A percentile compares a stretch with the other conserved stretches of the same genome.
Evolutionary conservation across 2,888 invertebrate species (phyloP).

Genomic region (Leucania comma): DNA sequence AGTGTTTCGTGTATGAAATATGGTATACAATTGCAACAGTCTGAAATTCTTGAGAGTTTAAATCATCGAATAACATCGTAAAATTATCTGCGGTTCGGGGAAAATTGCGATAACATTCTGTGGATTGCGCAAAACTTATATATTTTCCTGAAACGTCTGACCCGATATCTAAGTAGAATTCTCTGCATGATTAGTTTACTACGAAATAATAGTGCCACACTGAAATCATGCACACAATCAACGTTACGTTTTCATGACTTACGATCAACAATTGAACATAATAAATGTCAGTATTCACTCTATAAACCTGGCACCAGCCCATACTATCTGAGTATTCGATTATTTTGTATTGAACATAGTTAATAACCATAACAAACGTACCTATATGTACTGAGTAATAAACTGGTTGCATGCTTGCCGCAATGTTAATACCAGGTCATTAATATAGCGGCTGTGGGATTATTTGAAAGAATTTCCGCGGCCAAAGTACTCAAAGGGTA

Average conservation of each 20-base stretch:
- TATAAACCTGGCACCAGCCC: slow-evolving; percentile 46
- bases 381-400: slow-evolving; percentile 12
- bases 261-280: slow-evolving; percentile 45
- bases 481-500: no score
- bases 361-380: slow-evolving; percentile 33
- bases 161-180: slow-evolving; percentile 25
- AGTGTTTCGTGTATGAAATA: slow-evolving; percentile 39
- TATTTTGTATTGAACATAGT: slow-evolving; percentile 35
- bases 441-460: background rate
- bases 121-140: slow-evolving; percentile 9
- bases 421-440: slow-evolving; percentile 19
- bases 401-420: slow-evolving; percentile 22
- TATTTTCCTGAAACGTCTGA: slow-evolving; percentile 17
- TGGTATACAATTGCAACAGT: slow-evolving; percentile 29
- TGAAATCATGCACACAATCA: slow-evolving; percentile 33
- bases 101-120: slow-evolving; percentile 37
- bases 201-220: slow-evolving; percentile 26
- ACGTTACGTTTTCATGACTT: slow-evolving; percentile 39
- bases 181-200: slow-evolving; percentile 15
- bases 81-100: slow-evolving; percentile 25
- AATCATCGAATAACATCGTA: slow-evolving; percentile 34
- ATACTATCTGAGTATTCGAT: slow-evolving; percentile 29
- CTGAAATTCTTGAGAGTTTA: slow-evolving; percentile 29
- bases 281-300: slow-evolving; percentile 56
- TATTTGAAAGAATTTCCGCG: no score